Percentiles rank a stretch among this genome's conserved stretches.
Evolutionary conservation across 2,888 invertebrate genomes (phyloP).

Genomic region (Ophion ellenae): DNA sequence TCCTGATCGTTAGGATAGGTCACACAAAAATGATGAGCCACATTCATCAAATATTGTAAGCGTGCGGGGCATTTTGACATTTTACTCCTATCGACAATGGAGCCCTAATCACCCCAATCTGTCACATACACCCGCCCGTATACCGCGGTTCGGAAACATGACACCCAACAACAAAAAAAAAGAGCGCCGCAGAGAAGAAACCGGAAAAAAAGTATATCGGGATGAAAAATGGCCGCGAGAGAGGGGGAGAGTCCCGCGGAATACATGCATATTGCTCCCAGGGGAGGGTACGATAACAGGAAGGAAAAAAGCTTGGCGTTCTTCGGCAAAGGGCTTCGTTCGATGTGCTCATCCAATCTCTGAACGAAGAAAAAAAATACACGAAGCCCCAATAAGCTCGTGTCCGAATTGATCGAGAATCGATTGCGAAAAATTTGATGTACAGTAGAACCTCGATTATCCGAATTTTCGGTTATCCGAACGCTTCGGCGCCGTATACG

Average conservation of each 20-base stretch:
- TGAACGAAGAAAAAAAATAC: not conserved
- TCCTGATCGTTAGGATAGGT: too few relatives aligned
- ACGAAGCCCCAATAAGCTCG: not conserved
- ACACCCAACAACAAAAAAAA: conserved; percentile 16
- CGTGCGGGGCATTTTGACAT: not conserved
- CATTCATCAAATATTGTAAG: not conserved
- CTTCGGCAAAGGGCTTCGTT: not conserved
- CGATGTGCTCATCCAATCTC: not conserved
- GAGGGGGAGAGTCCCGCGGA: not conserved
- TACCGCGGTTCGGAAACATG: not conserved
- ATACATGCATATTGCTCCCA: conserved; percentile 32
- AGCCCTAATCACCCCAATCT: not conserved
- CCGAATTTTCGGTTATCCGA: too few relatives aligned
- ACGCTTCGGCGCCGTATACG: too few relatives aligned
- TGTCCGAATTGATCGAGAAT: not conserved
- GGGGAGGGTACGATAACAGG: not conserved
- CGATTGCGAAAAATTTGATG: not conserved
- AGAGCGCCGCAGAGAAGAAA: not conserved
- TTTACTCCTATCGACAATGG: not conserved
- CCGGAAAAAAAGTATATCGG: not conserved
- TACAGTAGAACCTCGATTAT: too few relatives aligned
- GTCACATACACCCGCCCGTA: not conserved
- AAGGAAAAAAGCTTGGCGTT: conserved; percentile 16
- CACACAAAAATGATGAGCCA: not conserved
- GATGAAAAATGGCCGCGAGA: conserved; percentile 30